Conservation (phyloP, 2,888 invertebrate species). For the Dendrolimus houi region DNA sequence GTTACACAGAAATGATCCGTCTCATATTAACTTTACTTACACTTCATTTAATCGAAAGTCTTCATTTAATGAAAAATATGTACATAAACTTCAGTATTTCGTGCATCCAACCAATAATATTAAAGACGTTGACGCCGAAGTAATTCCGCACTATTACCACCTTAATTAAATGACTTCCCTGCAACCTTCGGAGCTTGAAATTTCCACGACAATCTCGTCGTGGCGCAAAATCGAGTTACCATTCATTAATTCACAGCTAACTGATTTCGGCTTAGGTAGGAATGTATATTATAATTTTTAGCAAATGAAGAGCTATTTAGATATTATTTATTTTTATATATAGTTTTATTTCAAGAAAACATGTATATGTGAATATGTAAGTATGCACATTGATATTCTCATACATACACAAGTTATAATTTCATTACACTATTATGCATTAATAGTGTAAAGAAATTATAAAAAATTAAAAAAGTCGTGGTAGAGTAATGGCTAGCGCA, state of each 20-base stretch:
- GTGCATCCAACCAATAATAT: background rate
- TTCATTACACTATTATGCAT: too few relatives aligned
- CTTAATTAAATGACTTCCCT: conserved; percentile 1
- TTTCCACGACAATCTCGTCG: background rate
- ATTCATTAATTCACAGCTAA: background rate
- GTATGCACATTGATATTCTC: too few relatives aligned
- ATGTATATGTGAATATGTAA: too few relatives aligned
- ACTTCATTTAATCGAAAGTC: too few relatives aligned
- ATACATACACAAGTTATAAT: too few relatives aligned
- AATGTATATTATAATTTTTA: background rate
- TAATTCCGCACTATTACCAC: background rate
- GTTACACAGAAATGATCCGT: too few relatives aligned
- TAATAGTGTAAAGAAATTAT: too few relatives aligned
- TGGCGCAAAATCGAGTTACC: background rate
- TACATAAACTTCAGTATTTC: background rate
- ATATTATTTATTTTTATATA: background rate
- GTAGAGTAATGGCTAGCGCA: too few relatives aligned
- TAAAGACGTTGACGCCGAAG: background rate
- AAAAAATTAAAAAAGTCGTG: too few relatives aligned
- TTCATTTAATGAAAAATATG: too few relatives aligned
- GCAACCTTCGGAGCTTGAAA: background rate
- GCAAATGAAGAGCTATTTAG: background rate
- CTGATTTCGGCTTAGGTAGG: background rate
- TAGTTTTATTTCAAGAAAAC: too few relatives aligned
- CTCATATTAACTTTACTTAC: too few relatives aligned